Evolutionary conservation across 2,888 invertebrate genomes (phyloP).

Genomic region (Plagiodera versicolora): DNA sequence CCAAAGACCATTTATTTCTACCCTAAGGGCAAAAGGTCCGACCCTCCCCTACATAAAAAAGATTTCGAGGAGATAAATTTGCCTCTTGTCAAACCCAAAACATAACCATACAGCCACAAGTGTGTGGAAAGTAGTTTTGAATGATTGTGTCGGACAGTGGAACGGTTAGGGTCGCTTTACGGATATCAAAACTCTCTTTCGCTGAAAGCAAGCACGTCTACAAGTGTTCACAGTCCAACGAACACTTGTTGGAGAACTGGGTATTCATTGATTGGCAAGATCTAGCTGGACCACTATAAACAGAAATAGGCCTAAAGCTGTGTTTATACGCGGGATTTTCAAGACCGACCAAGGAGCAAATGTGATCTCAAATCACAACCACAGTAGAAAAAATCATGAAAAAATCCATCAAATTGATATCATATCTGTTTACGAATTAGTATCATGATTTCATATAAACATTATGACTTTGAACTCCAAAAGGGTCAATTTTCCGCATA

Average conservation of each 20-base stretch:
- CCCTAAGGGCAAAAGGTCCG: conserved; percentile 34
- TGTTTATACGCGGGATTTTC: conserved; percentile 37
- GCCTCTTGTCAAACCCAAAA: conserved; percentile 49
- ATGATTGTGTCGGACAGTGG: conserved; percentile 16
- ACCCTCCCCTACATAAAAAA: conserved; percentile 47
- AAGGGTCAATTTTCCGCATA: too few species aligned
- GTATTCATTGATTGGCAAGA: conserved; percentile 40
- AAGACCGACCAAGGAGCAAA: conserved; percentile 4
- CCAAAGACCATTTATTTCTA: conserved; percentile 11
- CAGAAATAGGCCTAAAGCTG: conserved; percentile 47
- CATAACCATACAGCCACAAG: conserved; percentile 47
- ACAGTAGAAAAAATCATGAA: too few species aligned
- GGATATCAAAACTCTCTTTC: conserved; percentile 48
- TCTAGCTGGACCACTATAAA: conserved; percentile 36
- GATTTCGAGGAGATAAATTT: conserved; percentile 50
- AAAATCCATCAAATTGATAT: too few species aligned
- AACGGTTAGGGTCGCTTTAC: conserved; percentile 13
- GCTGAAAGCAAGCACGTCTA: conserved; percentile 50
- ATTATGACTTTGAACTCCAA: too few species aligned
- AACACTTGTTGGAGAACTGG: conserved; percentile 22
- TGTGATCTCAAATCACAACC: too few species aligned
- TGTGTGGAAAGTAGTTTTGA: conserved; percentile 36
- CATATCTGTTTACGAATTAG: too few species aligned
- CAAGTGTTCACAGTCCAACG: conserved; percentile 52
- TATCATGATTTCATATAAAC: too few species aligned